These are phyloP conservation scores for Heteromurus nitidus DNA, from an alignment of 2,888 invertebrate genomes.

Conservation along the genomic window DNA sequence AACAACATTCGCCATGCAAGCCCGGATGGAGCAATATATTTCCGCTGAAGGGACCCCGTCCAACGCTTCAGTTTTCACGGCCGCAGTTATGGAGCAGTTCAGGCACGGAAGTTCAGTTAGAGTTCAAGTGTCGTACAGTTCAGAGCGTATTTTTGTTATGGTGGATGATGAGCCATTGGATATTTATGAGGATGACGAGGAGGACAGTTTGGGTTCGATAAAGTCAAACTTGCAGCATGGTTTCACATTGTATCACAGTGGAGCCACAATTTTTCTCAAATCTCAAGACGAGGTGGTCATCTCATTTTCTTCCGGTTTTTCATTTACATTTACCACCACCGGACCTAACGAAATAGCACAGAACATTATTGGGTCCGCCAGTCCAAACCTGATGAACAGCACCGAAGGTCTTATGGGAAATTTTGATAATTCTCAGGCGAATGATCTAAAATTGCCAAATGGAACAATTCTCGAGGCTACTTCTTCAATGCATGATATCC, in stretches of 20 bases:
- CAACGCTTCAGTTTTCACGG: slow-evolving; percentile 33
- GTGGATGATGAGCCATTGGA: slow-evolving; percentile 12
- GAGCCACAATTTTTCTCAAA: neutral
- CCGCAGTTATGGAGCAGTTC: neutral
- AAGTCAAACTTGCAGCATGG: neutral
- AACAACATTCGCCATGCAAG: slow-evolving; percentile 89
- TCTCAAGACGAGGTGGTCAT: neutral
- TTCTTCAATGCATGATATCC: slow-evolving; percentile 9
- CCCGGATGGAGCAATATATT: slow-evolving; percentile 84
- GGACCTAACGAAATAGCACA: neutral
- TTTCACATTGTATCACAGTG: neutral
- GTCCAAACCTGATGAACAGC: no score
- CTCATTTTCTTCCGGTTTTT: slow-evolving; percentile 7
- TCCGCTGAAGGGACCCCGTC: neutral
- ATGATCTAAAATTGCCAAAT: slow-evolving; percentile 22
- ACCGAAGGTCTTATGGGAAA: slow-evolving; percentile 27
- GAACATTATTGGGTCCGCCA: slow-evolving; percentile 11
- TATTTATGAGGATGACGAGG: neutral
- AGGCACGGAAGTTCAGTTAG: neutral
- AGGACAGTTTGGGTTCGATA: neutral
- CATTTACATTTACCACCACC: neutral
- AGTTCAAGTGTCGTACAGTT: neutral
- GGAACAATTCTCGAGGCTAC: slow-evolving; percentile 21
- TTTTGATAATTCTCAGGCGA: slow-evolving; percentile 8
- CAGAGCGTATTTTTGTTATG: neutral